phyloP scores from a whole-genome alignment of 2,797 vertebrate genomes.

The Emys orbicularis region DNA sequence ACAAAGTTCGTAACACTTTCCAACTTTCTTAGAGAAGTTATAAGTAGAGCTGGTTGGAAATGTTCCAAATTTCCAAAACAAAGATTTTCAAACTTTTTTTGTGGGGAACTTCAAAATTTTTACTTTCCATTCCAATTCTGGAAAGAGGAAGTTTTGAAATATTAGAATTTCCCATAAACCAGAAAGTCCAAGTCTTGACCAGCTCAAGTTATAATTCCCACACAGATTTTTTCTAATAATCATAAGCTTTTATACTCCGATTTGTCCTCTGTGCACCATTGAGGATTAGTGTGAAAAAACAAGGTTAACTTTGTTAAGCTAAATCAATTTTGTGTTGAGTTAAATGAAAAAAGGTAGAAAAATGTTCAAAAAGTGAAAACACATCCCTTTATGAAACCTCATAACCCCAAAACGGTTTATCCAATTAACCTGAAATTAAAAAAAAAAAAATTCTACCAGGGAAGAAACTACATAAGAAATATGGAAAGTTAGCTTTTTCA shows the following conservation, averaged over 20 bases:
- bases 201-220: neutral
- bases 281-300: conserved; percentile 50
- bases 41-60: neutral
- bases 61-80: neutral
- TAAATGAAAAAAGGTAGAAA: conserved; percentile 51
- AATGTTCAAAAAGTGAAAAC: conserved; percentile 23
- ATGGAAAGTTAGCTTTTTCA: neutral
- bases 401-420: conserved; percentile 3
- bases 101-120: fast-evolving
- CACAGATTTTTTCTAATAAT: conserved; percentile 2
- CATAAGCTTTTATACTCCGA: neutral
- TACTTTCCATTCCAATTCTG: neutral
- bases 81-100: neutral
- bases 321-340: conserved; percentile 43
- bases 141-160: neutral
- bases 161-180: neutral
- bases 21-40: neutral
- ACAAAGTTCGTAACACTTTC: neutral
- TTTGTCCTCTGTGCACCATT: neutral
- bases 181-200: conserved; percentile 4
- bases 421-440: neutral
- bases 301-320: conserved; percentile 37
- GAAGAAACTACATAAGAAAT: conserved; percentile 1
- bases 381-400: neutral
- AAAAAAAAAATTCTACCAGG: neutral